Percentiles rank a stretch among this genome's conserved stretches.
Conservation (phyloP, 1,140 invertebrate species). For the Mylabris phalerata region DNA sequence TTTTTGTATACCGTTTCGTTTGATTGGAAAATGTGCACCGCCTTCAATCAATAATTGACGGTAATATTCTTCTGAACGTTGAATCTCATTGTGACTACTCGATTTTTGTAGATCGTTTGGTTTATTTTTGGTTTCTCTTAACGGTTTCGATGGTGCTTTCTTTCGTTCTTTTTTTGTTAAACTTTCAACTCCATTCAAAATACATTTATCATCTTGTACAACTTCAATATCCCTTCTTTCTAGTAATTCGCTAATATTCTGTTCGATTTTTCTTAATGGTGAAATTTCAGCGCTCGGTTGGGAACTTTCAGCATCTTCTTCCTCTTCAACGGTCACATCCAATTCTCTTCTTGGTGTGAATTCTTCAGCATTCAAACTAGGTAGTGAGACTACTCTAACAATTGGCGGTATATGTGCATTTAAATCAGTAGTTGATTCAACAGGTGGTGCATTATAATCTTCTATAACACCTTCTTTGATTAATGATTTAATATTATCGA, state of each 20-base stretch:
- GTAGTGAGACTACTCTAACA: conserved; percentile 59
- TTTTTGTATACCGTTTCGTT: conserved; percentile 53
- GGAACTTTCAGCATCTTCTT: conserved; percentile 49
- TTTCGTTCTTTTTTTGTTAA: conserved; percentile 25
- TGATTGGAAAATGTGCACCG: conserved; percentile 20
- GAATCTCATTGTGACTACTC: conserved; percentile 52
- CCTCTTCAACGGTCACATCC: conserved; percentile 54
- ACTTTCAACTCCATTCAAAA: conserved; percentile 27
- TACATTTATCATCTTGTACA: conserved; percentile 28
- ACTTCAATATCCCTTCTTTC: conserved; percentile 44
- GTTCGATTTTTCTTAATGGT: conserved; percentile 57
- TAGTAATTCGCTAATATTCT: conserved; percentile 57
- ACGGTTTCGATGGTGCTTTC: conserved; percentile 44
- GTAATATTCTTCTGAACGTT: conserved; percentile 48
- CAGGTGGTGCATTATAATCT: conserved; percentile 40
- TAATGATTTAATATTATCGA: conserved; percentile 70
- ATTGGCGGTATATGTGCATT: conserved; percentile 41
- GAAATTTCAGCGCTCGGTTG: conserved; percentile 50
- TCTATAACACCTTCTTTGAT: conserved; percentile 59
- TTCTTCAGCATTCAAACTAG: conserved; percentile 51
- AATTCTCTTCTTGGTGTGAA: conserved; percentile 44
- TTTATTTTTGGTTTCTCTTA: conserved; percentile 37
- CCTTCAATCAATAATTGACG: conserved; percentile 45
- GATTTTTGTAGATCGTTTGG: conserved; percentile 51
- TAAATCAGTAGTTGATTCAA: conserved; percentile 48